Conservation (phyloP, 2,888 invertebrate genomes). For the Rambutsinella grinnellia region DNA sequence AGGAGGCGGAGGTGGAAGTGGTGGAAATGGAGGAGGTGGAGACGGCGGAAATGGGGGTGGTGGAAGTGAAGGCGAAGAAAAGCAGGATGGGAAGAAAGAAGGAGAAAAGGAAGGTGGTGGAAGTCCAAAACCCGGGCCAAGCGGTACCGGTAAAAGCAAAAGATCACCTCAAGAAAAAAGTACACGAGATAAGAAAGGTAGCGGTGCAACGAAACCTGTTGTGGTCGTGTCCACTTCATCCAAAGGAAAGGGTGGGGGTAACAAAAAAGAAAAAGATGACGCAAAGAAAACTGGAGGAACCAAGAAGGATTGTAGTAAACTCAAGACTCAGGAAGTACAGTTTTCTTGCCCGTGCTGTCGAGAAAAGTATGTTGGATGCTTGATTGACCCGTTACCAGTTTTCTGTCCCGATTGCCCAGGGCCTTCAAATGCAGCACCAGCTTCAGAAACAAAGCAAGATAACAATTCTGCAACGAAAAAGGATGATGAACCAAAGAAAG, state of each 20-base stretch:
- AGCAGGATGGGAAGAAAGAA: not conserved
- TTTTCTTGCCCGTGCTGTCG: conserved; percentile 10
- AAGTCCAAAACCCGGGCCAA: not conserved
- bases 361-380: not conserved
- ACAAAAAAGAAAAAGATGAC: not conserved
- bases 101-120: not conserved
- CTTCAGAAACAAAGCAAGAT: not conserved
- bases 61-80: not conserved
- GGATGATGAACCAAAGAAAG: not conserved
- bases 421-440: too few relatives aligned
- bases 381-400: conserved; percentile 17
- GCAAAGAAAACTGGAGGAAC: not conserved
- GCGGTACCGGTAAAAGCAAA: not conserved
- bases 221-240: not conserved
- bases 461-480: not conserved
- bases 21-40: not conserved
- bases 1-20: not conserved
- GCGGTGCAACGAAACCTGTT: not conserved
- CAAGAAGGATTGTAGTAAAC: not conserved
- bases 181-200: not conserved
- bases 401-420: conserved; percentile 17
- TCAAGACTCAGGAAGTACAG: conserved; percentile 5
- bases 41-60: not conserved
- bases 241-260: not conserved
- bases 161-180: not conserved